phyloP scores from a whole-genome alignment of 2,113 vertebrate species.

The Hemichromis elongatus region DNA sequence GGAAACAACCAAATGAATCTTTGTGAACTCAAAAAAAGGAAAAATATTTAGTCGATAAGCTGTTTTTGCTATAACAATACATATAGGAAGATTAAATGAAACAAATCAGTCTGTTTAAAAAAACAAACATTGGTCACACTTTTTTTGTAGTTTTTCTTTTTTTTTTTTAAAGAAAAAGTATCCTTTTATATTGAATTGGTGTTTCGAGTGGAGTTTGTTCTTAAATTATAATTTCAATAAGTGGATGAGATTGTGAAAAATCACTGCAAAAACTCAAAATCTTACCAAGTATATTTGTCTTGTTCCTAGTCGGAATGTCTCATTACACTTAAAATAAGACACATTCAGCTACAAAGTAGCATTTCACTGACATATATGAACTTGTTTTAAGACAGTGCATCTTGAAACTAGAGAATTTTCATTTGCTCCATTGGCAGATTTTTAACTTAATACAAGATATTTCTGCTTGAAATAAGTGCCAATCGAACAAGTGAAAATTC shows the following conservation, averaged over 20 bases:
- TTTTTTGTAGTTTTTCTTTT: slow-evolving; percentile 33
- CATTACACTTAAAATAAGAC: too few species aligned
- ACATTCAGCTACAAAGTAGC: too few species aligned
- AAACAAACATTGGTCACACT: neutral
- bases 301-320: too few species aligned
- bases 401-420: too few species aligned
- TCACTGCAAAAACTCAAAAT: too few species aligned
- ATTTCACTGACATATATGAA: too few species aligned
- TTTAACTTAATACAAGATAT: too few species aligned
- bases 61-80: slow-evolving; percentile 12
- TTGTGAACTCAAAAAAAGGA: neutral
- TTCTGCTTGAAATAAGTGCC: too few species aligned
- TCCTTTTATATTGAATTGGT: slow-evolving; percentile 62
- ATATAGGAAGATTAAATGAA: neutral
- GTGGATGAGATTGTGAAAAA: slow-evolving; percentile 25
- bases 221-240: slow-evolving; percentile 46
- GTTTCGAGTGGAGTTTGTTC: slow-evolving; percentile 51
- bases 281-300: too few species aligned
- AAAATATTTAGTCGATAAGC: neutral
- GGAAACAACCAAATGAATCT: slow-evolving; percentile 12
- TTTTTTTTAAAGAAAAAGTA: neutral
- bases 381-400: too few species aligned
- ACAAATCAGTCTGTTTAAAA: slow-evolving; percentile 1
- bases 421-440: too few species aligned
- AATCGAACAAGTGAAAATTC: too few species aligned